Percentiles rank a stretch among this genome's conserved stretches.
phyloP scores from a whole-genome alignment of 2,888 invertebrate genomes.

The Lasioglossum malachurum region DNA sequence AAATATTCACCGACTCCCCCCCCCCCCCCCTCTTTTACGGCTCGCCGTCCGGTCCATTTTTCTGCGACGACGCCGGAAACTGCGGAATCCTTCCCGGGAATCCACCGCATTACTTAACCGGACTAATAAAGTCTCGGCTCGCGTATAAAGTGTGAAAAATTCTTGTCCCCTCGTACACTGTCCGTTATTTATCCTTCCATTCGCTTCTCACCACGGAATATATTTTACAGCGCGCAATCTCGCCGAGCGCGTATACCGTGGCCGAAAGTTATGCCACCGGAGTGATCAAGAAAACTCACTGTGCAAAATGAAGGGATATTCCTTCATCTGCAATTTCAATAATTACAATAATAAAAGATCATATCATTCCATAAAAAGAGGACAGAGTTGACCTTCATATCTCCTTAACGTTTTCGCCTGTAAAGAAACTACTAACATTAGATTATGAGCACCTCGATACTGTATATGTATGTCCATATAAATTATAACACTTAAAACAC shows the following conservation, averaged over 20 bases:
- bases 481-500: no score
- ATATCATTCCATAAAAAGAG: no score
- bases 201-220: neutral
- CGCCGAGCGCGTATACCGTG: neutral
- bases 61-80: neutral
- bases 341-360: neutral
- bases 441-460: no score
- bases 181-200: neutral
- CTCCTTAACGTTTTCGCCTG: no score
- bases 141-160: constrained; percentile 4
- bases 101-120: neutral
- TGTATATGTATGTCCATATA: no score
- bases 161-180: neutral
- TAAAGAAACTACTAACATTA: no score
- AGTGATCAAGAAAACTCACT: neutral
- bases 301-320: neutral
- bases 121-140: neutral
- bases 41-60: neutral
- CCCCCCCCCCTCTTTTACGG: accelerated
- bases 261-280: neutral
- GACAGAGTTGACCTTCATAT: no score
- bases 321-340: neutral
- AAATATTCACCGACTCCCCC: constrained; percentile 18
- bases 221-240: constrained; percentile 3
- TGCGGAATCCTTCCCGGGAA: neutral